Evolutionary conservation across 2,113 vertebrate genomes (phyloP), one percentile per base, ranked within the genome.

Genomic region (Parotia lawesii): DNA sequence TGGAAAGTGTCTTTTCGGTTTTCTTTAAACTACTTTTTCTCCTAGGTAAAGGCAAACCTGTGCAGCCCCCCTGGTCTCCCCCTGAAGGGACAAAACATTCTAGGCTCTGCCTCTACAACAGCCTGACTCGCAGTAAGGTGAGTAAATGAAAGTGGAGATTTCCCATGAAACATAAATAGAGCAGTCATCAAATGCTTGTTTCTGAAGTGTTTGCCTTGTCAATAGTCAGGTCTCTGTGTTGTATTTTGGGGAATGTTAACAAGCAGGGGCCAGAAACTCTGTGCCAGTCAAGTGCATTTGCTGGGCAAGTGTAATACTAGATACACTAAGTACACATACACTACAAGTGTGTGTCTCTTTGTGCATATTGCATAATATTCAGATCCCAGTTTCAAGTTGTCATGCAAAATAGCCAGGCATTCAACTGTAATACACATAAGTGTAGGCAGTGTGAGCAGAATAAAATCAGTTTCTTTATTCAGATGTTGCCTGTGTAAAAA

Each of bases 91-190:
- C 98, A 12, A 95, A 98, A 10, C 97, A 98, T 16, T 98, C 98
- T 24, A 97, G 95, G 62, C 98, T 99, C 10, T 96, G 97, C 28
- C 98, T 99, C 15, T 99, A 99, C 97, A 99, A 99, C 97, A 99
- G 99, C 94, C 98, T 99, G 81, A 99, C 99, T 17, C 98, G 99
- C 29, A 97, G 94, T 13, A 99, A 99, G 99, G 99, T 99, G 57
- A 93, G 79, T n/a, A n/a, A 89, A 48, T 44, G 21, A 37, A 86
- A 82, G 22, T 40, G 28, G 53, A 81, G 40, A 37, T 82, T 91
- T 91, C 54, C 42, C 6, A 60, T 77, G n/a, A 51, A 91, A 80
- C 9, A 56, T 21, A 67, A 71, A 66, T 5, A 76, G 20, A 73
- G 31, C 24, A 66, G 40, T 48, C 45, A 64, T 71, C 31, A 64